Percentiles rank a stretch among this genome's conserved stretches.
Evolutionary conservation across 2,888 invertebrate species (phyloP).

Genomic region (Lobophora halterata): DNA sequence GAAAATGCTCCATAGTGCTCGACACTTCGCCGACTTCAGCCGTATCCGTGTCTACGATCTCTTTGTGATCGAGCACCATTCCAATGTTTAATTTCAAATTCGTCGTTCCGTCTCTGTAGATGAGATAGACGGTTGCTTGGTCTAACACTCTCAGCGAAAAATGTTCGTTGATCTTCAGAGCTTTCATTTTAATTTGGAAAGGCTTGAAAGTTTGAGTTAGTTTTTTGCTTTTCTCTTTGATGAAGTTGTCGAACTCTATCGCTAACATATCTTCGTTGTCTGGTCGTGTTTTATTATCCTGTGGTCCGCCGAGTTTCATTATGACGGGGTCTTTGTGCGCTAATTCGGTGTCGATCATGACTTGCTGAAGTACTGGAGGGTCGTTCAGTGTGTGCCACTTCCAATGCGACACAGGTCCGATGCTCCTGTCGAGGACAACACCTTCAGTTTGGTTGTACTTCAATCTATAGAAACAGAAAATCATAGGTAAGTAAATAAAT

Average conservation of each 20-base stretch:
- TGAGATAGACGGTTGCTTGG: conserved; percentile 64
- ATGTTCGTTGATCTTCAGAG: conserved; percentile 68
- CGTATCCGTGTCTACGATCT: conserved; percentile 67
- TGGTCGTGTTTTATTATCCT: conserved; percentile 36
- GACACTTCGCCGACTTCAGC: conserved; percentile 57
- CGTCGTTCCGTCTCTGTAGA: conserved; percentile 62
- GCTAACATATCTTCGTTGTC: conserved; percentile 71
- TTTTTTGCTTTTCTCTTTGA: conserved; percentile 68
- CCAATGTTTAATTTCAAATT: conserved; percentile 67
- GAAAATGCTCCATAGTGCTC: conserved; percentile 45
- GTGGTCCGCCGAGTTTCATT: conserved; percentile 45
- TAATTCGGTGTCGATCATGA: conserved; percentile 72
- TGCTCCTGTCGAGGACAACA: conserved; percentile 58
- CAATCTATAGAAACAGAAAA: conserved; percentile 54
- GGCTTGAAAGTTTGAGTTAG: conserved; percentile 63
- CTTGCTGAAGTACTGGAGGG: conserved; percentile 67
- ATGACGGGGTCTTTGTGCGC: conserved; percentile 63
- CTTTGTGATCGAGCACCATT: conserved; percentile 76
- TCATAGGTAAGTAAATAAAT: too few relatives aligned
- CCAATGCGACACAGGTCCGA: conserved; percentile 70
- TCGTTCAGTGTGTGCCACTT: conserved; percentile 74
- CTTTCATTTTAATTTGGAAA: conserved; percentile 72
- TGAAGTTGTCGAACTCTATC: conserved; percentile 69
- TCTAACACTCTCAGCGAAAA: conserved; percentile 67
- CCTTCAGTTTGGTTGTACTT: conserved; percentile 76